A percentile compares a stretch with the other conserved stretches of the same genome.
These are phyloP conservation scores for Alces alces DNA, from an alignment of 2,113 vertebrate species.

Conservation along the genomic window DNA sequence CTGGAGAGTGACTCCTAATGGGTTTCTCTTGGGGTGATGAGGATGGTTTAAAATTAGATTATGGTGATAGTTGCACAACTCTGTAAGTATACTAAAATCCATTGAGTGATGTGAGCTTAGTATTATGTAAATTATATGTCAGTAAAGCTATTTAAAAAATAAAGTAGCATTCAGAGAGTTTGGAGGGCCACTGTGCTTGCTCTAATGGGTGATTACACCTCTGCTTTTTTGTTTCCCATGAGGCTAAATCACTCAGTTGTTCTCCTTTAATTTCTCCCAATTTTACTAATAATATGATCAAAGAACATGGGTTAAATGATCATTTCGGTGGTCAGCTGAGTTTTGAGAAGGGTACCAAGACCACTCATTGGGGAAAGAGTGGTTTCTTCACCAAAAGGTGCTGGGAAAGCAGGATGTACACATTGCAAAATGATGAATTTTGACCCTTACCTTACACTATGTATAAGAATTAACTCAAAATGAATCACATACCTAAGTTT, in stretches of 20 bases:
- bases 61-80: background rate
- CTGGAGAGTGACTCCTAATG: background rate
- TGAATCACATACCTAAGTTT: background rate
- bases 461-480: background rate
- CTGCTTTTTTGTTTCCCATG: background rate
- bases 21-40: background rate
- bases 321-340: background rate
- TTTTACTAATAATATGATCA: background rate
- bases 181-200: too few relatives aligned
- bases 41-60: background rate
- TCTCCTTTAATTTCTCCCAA: background rate
- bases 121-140: background rate
- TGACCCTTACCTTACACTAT: background rate
- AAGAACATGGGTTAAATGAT: background rate
- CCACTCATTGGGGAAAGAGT: background rate
- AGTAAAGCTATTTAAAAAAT: background rate
- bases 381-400: background rate
- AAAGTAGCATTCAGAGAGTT: background rate
- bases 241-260: background rate
- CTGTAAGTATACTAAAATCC: background rate
- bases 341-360: background rate
- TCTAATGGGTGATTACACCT: background rate
- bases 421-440: background rate
- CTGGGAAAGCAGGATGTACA: background rate
- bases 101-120: background rate